Conservation (phyloP, 2,888 invertebrate species). For the Thymelicus sylvestris region DNA sequence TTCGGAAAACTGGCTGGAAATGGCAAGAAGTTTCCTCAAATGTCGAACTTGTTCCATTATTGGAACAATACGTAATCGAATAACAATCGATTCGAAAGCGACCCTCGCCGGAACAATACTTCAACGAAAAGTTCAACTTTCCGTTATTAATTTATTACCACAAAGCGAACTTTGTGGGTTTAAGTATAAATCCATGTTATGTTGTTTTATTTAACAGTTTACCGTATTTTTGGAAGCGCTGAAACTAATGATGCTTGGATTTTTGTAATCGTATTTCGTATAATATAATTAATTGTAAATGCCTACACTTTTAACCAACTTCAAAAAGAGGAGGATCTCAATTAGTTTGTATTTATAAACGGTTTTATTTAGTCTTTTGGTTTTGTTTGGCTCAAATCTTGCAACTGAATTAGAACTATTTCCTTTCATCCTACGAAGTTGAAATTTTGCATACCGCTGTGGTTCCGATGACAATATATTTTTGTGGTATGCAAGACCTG, state of each 20-base stretch:
- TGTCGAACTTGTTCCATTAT: conserved; percentile 37
- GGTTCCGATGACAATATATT: no score
- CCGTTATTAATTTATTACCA: conserved; percentile 20
- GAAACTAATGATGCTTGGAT: background rate
- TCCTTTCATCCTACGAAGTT: no score
- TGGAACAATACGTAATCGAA: conserved; percentile 34
- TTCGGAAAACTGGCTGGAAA: conserved; percentile 14
- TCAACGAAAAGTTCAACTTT: conserved; percentile 7
- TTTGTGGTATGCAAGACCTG: no score
- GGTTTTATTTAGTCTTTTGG: no score
- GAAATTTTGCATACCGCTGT: no score
- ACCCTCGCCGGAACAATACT: conserved; percentile 8
- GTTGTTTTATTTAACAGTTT: background rate
- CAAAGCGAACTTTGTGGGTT: conserved; percentile 6
- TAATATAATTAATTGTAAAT: no score
- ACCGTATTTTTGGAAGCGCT: background rate
- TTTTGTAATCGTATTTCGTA: no score
- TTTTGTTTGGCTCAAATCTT: no score
- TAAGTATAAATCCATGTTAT: conserved; percentile 12
- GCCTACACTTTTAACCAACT: no score
- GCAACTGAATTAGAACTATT: no score
- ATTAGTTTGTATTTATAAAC: no score
- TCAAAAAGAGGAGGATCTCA: no score
- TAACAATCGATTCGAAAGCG: conserved; percentile 40
- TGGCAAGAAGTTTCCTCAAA: conserved; percentile 34